Conservation (phyloP, 2,888 invertebrate genomes). For the Halictus quadricinctus region DNA sequence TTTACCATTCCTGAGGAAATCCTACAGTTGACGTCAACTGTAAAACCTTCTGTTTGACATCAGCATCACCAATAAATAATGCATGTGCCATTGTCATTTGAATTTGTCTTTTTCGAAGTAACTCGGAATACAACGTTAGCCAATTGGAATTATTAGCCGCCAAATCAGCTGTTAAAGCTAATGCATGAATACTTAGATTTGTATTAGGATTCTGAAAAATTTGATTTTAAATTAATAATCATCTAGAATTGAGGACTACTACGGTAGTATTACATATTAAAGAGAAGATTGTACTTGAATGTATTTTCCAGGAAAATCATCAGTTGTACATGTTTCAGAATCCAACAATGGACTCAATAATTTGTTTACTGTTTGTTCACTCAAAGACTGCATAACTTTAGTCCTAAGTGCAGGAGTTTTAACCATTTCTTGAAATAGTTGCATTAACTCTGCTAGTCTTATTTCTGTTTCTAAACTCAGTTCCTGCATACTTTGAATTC, state of each 20-base stretch:
- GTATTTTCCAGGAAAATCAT: conserved; percentile 74
- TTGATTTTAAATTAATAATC: neutral
- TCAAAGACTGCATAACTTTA: conserved; percentile 81
- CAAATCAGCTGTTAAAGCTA: conserved; percentile 83
- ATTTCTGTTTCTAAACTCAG: conserved; percentile 77
- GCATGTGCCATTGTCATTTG: conserved; percentile 84
- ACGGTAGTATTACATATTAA: conserved; percentile 11
- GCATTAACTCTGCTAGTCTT: conserved; percentile 82
- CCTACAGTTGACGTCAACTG: conserved; percentile 80
- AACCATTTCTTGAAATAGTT: conserved; percentile 83
- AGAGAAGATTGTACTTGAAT: conserved; percentile 70
- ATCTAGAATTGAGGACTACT: neutral
- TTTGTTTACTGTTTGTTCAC: conserved; percentile 79
- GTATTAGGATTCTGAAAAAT: conserved; percentile 80
- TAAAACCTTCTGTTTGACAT: conserved; percentile 81
- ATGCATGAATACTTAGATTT: conserved; percentile 83
- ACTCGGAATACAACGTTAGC: conserved; percentile 82
- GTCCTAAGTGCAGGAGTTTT: conserved; percentile 76
- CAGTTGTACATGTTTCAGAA: conserved; percentile 67
- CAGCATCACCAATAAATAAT: conserved; percentile 82
- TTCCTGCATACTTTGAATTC: conserved; percentile 69
- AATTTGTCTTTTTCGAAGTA: conserved; percentile 81
- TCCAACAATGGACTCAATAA: conserved; percentile 82
- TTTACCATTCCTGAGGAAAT: conserved; percentile 80
- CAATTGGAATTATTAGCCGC: conserved; percentile 82